Base-by-base conservation (phyloP, 2,888 invertebrate species). In the Harpalus rubripes region DNA sequence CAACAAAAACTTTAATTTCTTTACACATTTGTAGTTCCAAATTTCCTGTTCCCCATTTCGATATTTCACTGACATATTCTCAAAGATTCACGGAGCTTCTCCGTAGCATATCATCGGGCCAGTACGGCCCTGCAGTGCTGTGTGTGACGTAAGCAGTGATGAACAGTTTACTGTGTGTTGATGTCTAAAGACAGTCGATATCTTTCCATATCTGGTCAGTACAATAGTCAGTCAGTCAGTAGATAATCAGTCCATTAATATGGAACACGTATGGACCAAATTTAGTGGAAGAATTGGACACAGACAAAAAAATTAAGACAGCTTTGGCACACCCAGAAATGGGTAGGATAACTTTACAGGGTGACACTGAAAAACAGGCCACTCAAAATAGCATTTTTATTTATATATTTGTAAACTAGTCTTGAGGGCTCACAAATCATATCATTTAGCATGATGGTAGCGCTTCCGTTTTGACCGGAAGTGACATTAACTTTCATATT, bases 181-280 rank as follows among this genome's bases (percentile, higher is more conserved):
- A 52, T 16, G 44, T 39, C 32, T 61, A 56, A 59, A 68, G 58
- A 56, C 32, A 44, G 32, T 81, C 10, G 61, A 84, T 84, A 84
- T 84, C 78, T 52, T 84, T 63, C 78, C 84, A 84, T 84, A 84
- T 84, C 84, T 44, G 84, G 78, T 44, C 78, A 84, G 84, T 84
- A 84, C 84, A 78, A 84, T 84, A 84, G 84, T 76, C 68, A 68
- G 52, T 58, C 52, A 76, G 44, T 41, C 56, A 16, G 68, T 68
- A 41, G 41, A 6, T 74, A 74, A 52, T 52, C 2, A 68, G 15
- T 15, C 39, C 32, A 39, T 7, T 39, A 22, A 26, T 26, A 41
- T 15, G 18, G 15, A 32, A 68, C 12, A 82, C 58, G 59, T 82
- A 76, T 74, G 83, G 76, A 83, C 83, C 83, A 83, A 83, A 52